These are phyloP conservation scores for Tragelaphus imberbis DNA, from an alignment of 2,113 vertebrate genomes.

Conservation along the genomic window DNA sequence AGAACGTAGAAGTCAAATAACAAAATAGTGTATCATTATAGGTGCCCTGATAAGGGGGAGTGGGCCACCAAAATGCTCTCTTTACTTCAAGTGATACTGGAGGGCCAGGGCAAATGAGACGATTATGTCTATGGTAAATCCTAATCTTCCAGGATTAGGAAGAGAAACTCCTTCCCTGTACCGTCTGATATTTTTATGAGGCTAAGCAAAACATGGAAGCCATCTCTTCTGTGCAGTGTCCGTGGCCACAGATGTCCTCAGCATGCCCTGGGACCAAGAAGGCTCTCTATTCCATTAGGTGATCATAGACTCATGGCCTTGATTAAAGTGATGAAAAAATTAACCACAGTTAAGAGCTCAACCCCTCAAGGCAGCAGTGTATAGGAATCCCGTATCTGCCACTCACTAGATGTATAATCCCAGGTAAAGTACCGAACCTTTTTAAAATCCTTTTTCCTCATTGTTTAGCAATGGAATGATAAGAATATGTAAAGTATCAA, in stretches of 20 bases:
- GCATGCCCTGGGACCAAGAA: background rate
- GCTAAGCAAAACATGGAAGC: background rate
- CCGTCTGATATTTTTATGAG: background rate
- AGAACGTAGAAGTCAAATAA: constrained; percentile 55
- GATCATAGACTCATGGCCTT: background rate
- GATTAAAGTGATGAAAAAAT: background rate
- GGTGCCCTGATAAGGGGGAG: constrained; percentile 47
- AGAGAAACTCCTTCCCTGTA: background rate
- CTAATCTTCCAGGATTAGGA: background rate
- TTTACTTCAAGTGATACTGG: background rate
- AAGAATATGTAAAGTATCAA: background rate
- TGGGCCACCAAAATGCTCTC: background rate
- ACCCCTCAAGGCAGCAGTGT: background rate
- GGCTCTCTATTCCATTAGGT: background rate
- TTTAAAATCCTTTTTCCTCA: background rate
- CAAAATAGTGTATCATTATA: constrained; percentile 48
- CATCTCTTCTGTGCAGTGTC: background rate
- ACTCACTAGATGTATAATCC: background rate
- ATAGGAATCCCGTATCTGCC: background rate
- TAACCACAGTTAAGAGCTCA: background rate
- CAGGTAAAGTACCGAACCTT: background rate
- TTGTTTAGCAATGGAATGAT: background rate
- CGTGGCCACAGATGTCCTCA: background rate
- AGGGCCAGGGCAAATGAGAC: background rate
- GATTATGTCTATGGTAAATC: background rate